These are phyloP conservation scores for Numenius arquata DNA, from an alignment of 2,113 vertebrate genomes.

Conservation along the genomic window DNA sequence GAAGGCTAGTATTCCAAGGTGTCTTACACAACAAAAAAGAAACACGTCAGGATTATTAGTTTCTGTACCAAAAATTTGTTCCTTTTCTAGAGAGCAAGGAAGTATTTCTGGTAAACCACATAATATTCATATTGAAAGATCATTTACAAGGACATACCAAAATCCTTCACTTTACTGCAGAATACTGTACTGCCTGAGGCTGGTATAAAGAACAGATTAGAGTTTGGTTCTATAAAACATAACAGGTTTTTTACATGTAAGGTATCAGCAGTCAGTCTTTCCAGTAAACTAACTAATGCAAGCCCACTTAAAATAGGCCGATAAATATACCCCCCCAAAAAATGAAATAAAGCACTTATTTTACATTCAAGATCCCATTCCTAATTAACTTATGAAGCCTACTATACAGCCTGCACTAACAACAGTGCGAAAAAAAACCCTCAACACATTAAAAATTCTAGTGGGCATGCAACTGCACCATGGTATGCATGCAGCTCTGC, in stretches of 20 bases:
- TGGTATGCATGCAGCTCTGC: not conserved
- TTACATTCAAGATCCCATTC: not conserved
- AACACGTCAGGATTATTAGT: not conserved
- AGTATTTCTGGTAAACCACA: not conserved
- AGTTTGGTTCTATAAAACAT: not conserved
- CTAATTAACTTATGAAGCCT: constrained; percentile 20
- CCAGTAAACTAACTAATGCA: not conserved
- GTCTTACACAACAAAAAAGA: not conserved
- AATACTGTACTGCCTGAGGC: not conserved
- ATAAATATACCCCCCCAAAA: not conserved
- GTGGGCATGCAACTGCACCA: constrained; percentile 12
- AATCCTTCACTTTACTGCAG: not conserved
- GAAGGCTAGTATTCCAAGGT: not conserved
- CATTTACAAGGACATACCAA: not conserved
- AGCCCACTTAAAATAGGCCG: not conserved
- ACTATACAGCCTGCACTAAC: not conserved
- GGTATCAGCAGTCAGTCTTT: not conserved
- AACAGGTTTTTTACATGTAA: accelerated
- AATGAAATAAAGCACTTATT: not conserved
- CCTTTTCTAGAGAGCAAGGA: not conserved
- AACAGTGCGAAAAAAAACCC: not conserved
- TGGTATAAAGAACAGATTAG: not conserved
- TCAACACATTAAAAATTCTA: constrained; percentile 27
- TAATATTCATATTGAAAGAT: not conserved
- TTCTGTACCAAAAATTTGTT: not conserved